Percentiles rank a stretch among this genome's conserved stretches.
Conservation (phyloP, 2,797 vertebrate genomes). For the Alosa sapidissima region DNA sequence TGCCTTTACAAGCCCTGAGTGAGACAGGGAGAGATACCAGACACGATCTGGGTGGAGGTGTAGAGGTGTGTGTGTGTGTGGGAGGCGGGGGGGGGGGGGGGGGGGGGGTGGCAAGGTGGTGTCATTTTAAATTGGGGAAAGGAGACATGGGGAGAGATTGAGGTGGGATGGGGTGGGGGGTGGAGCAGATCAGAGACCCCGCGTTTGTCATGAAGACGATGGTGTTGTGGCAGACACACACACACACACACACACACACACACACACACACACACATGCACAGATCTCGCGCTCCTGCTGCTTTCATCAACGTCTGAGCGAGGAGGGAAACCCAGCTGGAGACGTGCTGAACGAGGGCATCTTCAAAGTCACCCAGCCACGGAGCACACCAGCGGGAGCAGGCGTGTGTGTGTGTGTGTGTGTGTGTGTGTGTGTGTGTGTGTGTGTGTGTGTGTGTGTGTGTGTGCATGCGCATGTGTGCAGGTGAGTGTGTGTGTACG, state of each 20-base stretch:
- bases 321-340: background rate
- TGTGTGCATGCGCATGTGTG: background rate
- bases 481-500: background rate
- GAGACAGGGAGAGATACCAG: background rate
- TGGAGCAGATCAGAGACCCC: background rate
- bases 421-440: background rate
- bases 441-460: no score
- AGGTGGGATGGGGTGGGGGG: no score
- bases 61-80: no score
- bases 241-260: no score
- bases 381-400: background rate
- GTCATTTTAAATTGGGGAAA: background rate
- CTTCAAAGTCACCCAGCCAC: background rate
- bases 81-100: no score
- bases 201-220: background rate
- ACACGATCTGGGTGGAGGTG: background rate
- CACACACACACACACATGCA: background rate
- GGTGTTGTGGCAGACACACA: background rate
- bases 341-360: background rate
- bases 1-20: no score
- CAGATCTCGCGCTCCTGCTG: background rate
- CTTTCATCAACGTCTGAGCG: background rate
- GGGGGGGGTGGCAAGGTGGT: background rate
- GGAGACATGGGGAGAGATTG: no score
- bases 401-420: background rate